Evolutionary conservation across 2,113 vertebrate genomes (phyloP), one percentile per base, ranked within the genome.

Genomic region (Heptranchias perlo): DNA sequence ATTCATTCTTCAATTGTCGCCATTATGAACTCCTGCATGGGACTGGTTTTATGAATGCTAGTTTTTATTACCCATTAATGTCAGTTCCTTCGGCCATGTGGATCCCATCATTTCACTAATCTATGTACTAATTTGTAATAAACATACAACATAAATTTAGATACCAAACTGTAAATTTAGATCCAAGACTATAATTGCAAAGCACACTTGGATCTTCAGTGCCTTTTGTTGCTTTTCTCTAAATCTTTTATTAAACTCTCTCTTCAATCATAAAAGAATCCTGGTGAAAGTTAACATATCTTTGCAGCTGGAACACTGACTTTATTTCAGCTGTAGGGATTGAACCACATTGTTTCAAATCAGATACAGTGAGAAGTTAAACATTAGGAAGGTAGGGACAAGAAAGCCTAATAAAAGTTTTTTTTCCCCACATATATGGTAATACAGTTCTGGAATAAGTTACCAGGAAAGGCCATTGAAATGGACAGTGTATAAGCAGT

Each of bases 41-140:
- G n/a, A 25, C 28, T 76, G 13, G 25, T 76, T 76, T 76, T n/a
- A 76, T 76, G 35, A 78, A 78, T 78, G 76, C 76, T 44, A 14
- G 18, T n/a, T 78, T 78, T 78, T 78, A 39, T 78, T 78, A 78
- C n/a, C 76, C 76, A 78, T 78, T 78, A 78, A 78, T 78, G n/a
- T n/a, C n/a, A 39, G 76, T 39, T 39, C n/a, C 35, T 78, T 78
- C 76, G 44, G n/a, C 3, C n/a, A 44, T 4, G 11, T 78, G 76
- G n/a, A 78, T 78, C 76, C 14, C n/a, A 14, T 8, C 39, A 39
- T 78, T 39, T 39, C 14, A 78, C 14, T 78, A 44, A 78, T 78
- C n/a, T 18, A 78, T 78, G 76, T 78, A 44, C n/a, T 82, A 39
- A 82, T 44, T 82, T 82, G 39, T 82, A 82, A 82, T 44, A 82